Percentiles rank a stretch among this genome's conserved stretches.
phyloP scores from a whole-genome alignment of 2,113 vertebrate genomes.

The Spilogale gracilis region DNA sequence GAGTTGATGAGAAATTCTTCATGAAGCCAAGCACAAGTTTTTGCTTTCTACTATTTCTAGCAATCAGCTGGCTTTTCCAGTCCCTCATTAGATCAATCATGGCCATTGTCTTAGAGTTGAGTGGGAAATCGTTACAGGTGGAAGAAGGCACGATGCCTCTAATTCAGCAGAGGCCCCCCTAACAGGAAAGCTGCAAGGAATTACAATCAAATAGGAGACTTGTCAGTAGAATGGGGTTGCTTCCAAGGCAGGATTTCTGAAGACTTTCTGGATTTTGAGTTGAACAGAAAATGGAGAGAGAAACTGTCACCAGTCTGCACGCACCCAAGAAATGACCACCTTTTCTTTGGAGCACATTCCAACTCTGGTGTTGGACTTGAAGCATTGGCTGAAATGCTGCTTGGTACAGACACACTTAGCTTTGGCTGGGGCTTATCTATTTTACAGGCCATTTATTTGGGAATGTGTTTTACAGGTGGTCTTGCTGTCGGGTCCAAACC shows the following conservation, averaged over 20 bases:
- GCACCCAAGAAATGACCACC: neutral
- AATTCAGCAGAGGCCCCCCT: conserved; percentile 75
- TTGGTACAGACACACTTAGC: neutral
- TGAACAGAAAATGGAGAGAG: conserved; percentile 21
- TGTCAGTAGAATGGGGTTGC: conserved; percentile 52
- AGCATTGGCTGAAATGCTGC: neutral
- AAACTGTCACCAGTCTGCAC: neutral
- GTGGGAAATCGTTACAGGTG: conserved; percentile 86
- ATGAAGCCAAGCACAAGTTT: conserved; percentile 83
- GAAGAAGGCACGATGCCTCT: conserved; percentile 78
- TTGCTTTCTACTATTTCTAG: conserved; percentile 84
- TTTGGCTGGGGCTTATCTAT: conserved; percentile 65
- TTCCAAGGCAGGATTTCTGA: conserved; percentile 73
- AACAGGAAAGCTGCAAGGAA: conserved; percentile 81
- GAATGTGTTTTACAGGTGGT: conserved; percentile 83
- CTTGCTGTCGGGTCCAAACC: conserved; percentile 59
- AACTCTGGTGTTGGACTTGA: neutral
- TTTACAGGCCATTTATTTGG: conserved; percentile 78
- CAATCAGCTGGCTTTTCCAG: conserved; percentile 85
- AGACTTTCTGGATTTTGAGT: conserved; percentile 42
- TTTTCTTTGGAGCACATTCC: neutral
- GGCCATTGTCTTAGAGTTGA: conserved; percentile 84
- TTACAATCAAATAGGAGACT: conserved; percentile 80
- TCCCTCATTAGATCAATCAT: conserved; percentile 86
- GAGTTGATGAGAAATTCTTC: conserved; percentile 83